A percentile compares a stretch with the other conserved stretches of the same genome.
Evolutionary conservation across 2,888 invertebrate genomes (phyloP).

Genomic region (Charanyca ferruginea): DNA sequence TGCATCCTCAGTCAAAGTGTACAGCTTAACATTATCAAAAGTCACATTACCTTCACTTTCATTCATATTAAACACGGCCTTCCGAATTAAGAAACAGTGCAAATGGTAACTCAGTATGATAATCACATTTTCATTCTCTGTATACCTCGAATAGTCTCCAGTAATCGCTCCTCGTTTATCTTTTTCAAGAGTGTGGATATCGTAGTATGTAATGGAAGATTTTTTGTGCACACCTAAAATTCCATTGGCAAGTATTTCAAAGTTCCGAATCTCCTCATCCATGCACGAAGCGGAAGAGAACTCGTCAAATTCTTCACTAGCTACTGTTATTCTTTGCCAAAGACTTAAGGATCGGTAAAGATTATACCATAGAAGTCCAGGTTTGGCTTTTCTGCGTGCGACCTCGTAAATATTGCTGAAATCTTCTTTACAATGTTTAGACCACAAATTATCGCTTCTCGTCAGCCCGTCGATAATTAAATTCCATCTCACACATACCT

Average conservation of each 20-base stretch:
- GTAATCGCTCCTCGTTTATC: conserved; percentile 62
- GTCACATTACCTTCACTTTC: conserved; percentile 59
- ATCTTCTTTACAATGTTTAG: conserved; percentile 71
- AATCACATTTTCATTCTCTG: conserved; percentile 73
- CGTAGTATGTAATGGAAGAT: conserved; percentile 74
- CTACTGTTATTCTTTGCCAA: conserved; percentile 74
- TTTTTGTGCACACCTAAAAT: conserved; percentile 77
- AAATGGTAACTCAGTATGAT: conserved; percentile 69
- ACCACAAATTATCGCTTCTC: conserved; percentile 74
- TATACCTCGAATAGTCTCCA: conserved; percentile 76
- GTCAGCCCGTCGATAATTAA: conserved; percentile 75
- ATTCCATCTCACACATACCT: conserved; percentile 78
- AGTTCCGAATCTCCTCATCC: conserved; percentile 74
- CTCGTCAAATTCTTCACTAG: conserved; percentile 76
- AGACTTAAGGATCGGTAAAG: conserved; percentile 79
- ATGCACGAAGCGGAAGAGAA: conserved; percentile 75
- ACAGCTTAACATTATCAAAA: conserved; percentile 74
- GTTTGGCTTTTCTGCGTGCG: conserved; percentile 70
- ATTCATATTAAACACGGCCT: conserved; percentile 54
- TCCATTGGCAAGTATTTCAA: conserved; percentile 74
- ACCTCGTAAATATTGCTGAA: conserved; percentile 66
- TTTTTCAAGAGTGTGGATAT: conserved; percentile 71
- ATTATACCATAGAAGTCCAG: conserved; percentile 73
- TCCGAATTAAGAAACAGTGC: conserved; percentile 72
- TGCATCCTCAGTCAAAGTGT: conserved; percentile 65